Evolutionary conservation across 1,140 invertebrate genomes (phyloP), one percentile per base, ranked within the genome.

Genomic region (Wiebesia pumilae): DNA sequence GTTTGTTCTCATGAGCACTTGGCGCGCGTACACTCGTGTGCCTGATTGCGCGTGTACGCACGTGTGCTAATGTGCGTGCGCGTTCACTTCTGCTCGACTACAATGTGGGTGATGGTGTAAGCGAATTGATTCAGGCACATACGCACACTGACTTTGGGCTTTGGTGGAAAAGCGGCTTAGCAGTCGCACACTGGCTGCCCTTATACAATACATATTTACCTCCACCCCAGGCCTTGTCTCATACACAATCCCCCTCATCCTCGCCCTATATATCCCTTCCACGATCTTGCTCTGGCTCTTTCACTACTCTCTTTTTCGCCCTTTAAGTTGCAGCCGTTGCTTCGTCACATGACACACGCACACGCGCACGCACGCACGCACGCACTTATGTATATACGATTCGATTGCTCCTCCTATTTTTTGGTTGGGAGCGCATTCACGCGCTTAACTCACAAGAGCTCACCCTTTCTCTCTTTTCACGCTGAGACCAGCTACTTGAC

Each of bases 161-260:
- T 82, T 62, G 43, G 38, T 40, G 73, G 85, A 87, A 83, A 87
- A 87, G 85, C 81, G 43, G 85, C 85, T 87, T 87, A 87, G 69
- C 51, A 81, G 79, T 65, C 79, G 43, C 67, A 43, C 51, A 40
- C 35, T 58, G 3, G 43, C 65, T 81, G 12, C n/a, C 62, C 58
- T 30, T 83, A 84, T 75, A 75, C 65, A 58, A n/a, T 35, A 9
- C 38, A 40, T 58, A n/a, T 71, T 51, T 65, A 51, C 30, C 38
- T 62, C 35, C 54, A 21, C 33, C n/a, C 38, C 65, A 1, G 14
- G 33, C 12, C n/a, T 35, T 0, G n/a, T 62, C 80, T 27, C 71
- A n/a, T 75, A 43, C 38, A 75, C 71, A 40, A 58, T 54, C 12
- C 40, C 77, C 38, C 67, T 73, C 79, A 16, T 83, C 33, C 65